Percentiles rank a stretch among this genome's conserved stretches.
Conservation (phyloP, 2,797 vertebrate species). For the Lates japonicus region DNA sequence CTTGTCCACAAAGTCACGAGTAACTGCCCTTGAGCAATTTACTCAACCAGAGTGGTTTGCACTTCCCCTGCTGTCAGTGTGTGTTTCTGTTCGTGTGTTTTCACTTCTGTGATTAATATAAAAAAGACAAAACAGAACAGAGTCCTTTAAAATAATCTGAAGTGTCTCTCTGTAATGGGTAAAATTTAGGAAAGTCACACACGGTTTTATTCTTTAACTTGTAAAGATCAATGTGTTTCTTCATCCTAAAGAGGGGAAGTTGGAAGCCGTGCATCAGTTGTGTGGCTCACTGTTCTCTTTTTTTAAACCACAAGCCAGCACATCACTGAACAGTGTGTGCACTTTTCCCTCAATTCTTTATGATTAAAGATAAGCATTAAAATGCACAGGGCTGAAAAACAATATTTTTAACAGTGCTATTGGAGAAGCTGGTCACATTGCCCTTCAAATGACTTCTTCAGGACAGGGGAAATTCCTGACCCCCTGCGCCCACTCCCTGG, state of each 20-base stretch:
- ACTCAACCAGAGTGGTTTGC: background rate
- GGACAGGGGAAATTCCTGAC: slow-evolving; percentile 36
- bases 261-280: background rate
- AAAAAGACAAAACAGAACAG: background rate
- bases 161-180: background rate
- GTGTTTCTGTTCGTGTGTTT: background rate
- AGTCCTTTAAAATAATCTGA: background rate
- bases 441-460: background rate
- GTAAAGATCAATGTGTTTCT: background rate
- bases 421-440: background rate
- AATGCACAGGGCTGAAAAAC: background rate
- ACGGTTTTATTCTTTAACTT: background rate
- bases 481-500: slow-evolving; percentile 11
- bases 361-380: background rate
- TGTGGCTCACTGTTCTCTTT: background rate
- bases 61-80: background rate
- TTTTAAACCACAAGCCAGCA: background rate
- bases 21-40: background rate
- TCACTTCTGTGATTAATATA: background rate
- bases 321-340: background rate
- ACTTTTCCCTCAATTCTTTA: too few species aligned
- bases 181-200: background rate
- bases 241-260: background rate
- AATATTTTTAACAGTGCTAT: background rate
- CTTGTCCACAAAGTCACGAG: background rate